phyloP scores from a whole-genome alignment of 1,140 invertebrate genomes.

The Scaptomyza pallida region DNA sequence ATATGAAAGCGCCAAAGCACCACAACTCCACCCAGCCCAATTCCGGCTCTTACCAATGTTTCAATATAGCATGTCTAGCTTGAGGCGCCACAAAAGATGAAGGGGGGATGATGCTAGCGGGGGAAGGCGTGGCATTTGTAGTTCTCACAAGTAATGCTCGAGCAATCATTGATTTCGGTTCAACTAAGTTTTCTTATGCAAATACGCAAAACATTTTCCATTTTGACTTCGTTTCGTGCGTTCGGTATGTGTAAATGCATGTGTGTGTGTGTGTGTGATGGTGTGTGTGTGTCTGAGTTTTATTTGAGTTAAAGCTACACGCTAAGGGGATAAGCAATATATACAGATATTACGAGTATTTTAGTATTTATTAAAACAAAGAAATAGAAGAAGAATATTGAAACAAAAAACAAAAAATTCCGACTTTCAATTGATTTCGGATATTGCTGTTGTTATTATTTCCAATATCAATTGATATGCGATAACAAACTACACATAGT shows the following conservation, averaged over 20 bases:
- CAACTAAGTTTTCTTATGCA: slow-evolving; percentile 81
- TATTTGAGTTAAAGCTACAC: slow-evolving; percentile 56
- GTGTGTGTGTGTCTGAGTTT: slow-evolving; percentile 20
- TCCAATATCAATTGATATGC: neutral
- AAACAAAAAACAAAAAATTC: slow-evolving; percentile 10
- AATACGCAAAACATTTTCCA: slow-evolving; percentile 74
- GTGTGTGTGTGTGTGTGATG: slow-evolving; percentile 13
- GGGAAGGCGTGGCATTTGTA: slow-evolving; percentile 56
- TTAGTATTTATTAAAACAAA: slow-evolving; percentile 74
- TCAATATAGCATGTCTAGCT: slow-evolving; percentile 51
- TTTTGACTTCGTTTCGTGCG: slow-evolving; percentile 51
- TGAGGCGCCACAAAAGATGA: neutral
- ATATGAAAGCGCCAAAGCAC: slow-evolving; percentile 63
- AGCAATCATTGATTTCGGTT: slow-evolving; percentile 80
- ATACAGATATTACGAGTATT: slow-evolving; percentile 64
- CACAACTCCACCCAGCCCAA: slow-evolving; percentile 4
- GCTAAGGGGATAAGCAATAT: slow-evolving; percentile 32
- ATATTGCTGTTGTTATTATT: neutral
- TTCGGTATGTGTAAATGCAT: slow-evolving; percentile 8
- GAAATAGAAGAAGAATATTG: slow-evolving; percentile 3
- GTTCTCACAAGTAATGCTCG: slow-evolving; percentile 55
- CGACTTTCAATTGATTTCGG: slow-evolving; percentile 23
- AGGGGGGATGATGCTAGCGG: neutral
- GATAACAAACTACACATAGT: slow-evolving; percentile 8
- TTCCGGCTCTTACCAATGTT: slow-evolving; percentile 36